A percentile compares a stretch with the other conserved stretches of the same genome.
Evolutionary conservation across 2,797 vertebrate species (phyloP).

Genomic region (Melanotaenia pygmaea): DNA sequence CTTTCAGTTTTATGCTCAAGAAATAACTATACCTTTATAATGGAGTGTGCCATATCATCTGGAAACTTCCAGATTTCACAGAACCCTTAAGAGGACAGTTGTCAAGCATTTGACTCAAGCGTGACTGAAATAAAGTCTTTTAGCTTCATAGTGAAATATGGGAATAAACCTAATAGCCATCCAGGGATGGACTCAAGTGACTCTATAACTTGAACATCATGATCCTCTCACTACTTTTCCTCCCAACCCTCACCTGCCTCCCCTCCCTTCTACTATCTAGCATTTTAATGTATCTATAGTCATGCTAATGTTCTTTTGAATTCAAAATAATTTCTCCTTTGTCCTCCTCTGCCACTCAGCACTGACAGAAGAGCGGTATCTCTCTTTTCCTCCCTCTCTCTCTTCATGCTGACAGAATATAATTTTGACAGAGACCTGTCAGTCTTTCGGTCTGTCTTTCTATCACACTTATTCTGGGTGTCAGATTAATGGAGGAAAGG

Average conservation of each 20-base stretch:
- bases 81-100: background rate
- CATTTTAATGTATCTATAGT: constrained; percentile 81
- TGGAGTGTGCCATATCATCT: background rate
- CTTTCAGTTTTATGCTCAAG: background rate
- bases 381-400: constrained; percentile 37
- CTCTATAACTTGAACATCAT: constrained; percentile 24
- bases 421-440: constrained; percentile 70
- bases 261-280: constrained; percentile 58
- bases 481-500: constrained; percentile 65
- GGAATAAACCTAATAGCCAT: constrained; percentile 14
- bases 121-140: background rate
- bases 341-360: constrained; percentile 74
- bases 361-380: constrained; percentile 74
- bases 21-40: no score
- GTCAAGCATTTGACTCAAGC: background rate
- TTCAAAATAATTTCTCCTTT: constrained; percentile 77
- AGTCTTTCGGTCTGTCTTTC: constrained; percentile 52
- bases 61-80: background rate
- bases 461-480: constrained; percentile 51
- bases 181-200: constrained; percentile 32
- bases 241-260: constrained; percentile 26
- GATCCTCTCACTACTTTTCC: constrained; percentile 40
- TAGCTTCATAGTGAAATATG: background rate
- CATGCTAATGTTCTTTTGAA: constrained; percentile 78
- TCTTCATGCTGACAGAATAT: constrained; percentile 48